Conservation (phyloP, 2,888 invertebrate genomes). For the Lucinisca nassula region DNA sequence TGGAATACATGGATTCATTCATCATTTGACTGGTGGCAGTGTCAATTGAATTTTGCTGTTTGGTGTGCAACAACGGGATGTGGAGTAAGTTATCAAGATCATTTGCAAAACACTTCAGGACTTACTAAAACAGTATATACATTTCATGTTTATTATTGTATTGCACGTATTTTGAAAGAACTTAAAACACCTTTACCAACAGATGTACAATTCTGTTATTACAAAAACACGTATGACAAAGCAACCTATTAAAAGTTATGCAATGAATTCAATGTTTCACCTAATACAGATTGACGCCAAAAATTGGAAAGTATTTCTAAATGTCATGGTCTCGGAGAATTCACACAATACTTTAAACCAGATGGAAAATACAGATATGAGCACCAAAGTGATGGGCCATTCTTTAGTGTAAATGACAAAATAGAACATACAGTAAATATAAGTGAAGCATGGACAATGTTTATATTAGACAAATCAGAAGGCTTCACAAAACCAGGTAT, state of each 20-base stretch:
- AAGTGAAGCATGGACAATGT: neutral
- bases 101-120: neutral
- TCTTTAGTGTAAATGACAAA: neutral
- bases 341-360: too few relatives aligned
- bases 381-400: too few relatives aligned
- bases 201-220: neutral
- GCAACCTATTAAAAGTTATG: neutral
- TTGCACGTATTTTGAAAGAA: neutral
- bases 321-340: neutral
- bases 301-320: neutral
- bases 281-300: neutral
- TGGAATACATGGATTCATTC: conserved; percentile 32
- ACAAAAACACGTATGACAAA: conserved; percentile 9
- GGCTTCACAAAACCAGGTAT: conserved; percentile 24
- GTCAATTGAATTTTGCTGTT: conserved; percentile 14
- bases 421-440: neutral
- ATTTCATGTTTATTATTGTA: conserved; percentile 9
- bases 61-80: conserved; percentile 27
- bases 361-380: too few relatives aligned
- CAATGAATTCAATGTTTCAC: neutral
- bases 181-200: neutral
- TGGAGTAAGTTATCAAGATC: conserved; percentile 4
- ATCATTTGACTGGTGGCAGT: conserved; percentile 29
- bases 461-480: conserved; percentile 7
- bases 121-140: neutral